Conservation (phyloP, 2,888 invertebrate genomes). For the Pristionchus fissidentatus region DNA sequence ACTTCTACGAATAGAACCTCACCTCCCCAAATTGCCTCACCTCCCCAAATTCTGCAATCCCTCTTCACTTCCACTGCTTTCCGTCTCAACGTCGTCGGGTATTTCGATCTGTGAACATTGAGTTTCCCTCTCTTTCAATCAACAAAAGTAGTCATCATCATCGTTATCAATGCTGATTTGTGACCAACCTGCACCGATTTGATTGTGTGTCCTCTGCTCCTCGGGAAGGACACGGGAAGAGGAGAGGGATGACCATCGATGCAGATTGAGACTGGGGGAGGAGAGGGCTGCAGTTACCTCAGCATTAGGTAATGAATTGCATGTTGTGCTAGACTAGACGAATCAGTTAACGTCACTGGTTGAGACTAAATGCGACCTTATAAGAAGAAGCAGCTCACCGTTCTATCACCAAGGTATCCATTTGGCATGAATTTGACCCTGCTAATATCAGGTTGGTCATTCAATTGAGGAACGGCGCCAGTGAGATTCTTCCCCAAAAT, state of each 20-base stretch:
- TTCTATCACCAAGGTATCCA: slow-evolving; percentile 25
- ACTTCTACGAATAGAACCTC: no score
- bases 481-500: slow-evolving; percentile 11
- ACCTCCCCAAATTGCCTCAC: neutral
- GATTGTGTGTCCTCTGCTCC: slow-evolving; percentile 4
- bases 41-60: neutral
- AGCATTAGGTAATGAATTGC: neutral
- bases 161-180: neutral
- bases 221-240: neutral
- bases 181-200: neutral
- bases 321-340: neutral
- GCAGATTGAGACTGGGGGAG: slow-evolving; percentile 30
- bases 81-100: neutral
- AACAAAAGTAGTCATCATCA: no score
- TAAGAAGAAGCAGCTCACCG: neutral
- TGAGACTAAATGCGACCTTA: no score
- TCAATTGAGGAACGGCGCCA: slow-evolving; percentile 7
- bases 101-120: slow-evolving; percentile 7
- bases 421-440: slow-evolving; percentile 22
- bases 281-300: neutral
- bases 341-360: no score
- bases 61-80: neutral
- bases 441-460: neutral
- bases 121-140: no score
- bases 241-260: slow-evolving; percentile 37